Evolutionary conservation across 2,888 invertebrate species (phyloP).

Genomic region (Heteromyza rotundicornis): DNA sequence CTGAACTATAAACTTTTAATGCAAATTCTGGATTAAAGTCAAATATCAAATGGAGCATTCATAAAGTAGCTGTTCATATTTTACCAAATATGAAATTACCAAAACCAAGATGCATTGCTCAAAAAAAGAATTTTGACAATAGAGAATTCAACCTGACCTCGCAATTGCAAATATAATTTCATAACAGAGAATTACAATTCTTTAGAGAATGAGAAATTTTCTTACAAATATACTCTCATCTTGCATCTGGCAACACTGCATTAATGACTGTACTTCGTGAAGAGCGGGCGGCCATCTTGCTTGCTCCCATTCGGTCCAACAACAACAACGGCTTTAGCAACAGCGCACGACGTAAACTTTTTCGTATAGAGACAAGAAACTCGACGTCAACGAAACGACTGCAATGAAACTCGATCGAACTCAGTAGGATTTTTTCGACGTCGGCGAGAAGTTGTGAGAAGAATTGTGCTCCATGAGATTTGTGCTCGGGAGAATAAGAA

Average conservation of each 20-base stretch:
- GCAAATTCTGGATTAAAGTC: too few relatives aligned
- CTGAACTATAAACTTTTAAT: too few relatives aligned
- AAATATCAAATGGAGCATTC: too few relatives aligned
- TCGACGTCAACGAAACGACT: conserved; percentile 27
- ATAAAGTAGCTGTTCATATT: too few relatives aligned
- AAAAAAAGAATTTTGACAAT: too few relatives aligned
- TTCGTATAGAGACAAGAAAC: conserved; percentile 30
- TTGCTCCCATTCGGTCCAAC: conserved; percentile 39
- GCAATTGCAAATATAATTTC: too few relatives aligned
- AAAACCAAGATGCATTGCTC: too few relatives aligned
- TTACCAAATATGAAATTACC: too few relatives aligned
- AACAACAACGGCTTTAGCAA: conserved; percentile 20
- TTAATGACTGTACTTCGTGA: conserved; percentile 51
- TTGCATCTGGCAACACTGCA: conserved; percentile 44
- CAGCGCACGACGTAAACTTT: conserved; percentile 15
- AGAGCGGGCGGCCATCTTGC: conserved; percentile 55
- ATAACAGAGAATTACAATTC: too few relatives aligned
- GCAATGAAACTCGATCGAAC: conserved; percentile 54
- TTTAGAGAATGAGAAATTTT: neutral
- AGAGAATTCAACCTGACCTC: too few relatives aligned
- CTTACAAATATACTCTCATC: neutral
- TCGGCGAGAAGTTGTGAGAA: conserved; percentile 52
- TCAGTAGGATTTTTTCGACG: conserved; percentile 58
- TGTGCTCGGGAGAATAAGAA: conserved; percentile 36
- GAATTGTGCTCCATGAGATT: conserved; percentile 38